Evolutionary conservation across 1,140 invertebrate species (phyloP).

Genomic region (Orchesella cincta): DNA sequence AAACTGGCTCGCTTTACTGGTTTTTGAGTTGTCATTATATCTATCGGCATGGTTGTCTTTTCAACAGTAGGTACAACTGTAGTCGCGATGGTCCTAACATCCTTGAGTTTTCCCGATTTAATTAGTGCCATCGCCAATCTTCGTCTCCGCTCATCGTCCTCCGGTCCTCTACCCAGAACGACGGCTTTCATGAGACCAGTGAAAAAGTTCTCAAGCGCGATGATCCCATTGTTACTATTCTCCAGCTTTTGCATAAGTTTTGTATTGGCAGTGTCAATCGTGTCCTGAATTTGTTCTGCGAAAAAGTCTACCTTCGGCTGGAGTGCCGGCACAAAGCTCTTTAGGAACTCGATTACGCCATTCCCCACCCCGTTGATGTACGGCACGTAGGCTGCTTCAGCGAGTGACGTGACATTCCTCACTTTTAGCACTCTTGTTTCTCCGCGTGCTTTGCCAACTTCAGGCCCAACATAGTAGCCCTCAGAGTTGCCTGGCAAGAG

Average conservation of each 20-base stretch:
- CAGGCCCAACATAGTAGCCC: constrained; percentile 13
- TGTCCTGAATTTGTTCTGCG: constrained; percentile 13
- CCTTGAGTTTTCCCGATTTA: neutral
- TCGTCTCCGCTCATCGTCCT: neutral
- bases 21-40: neutral
- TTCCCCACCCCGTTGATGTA: neutral
- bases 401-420: neutral
- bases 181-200: constrained; percentile 12
- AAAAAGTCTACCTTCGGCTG: constrained; percentile 22
- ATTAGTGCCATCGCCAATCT: neutral
- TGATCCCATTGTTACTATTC: constrained; percentile 19
- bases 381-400: constrained; percentile 11
- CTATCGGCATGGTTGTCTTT: neutral
- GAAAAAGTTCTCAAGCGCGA: constrained; percentile 8
- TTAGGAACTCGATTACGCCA: neutral
- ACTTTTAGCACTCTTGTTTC: constrained; percentile 6
- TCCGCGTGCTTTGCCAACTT: neutral
- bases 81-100: neutral
- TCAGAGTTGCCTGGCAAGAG: neutral
- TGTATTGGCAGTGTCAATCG: neutral
- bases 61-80: neutral
- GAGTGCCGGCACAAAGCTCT: neutral
- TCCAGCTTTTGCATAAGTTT: constrained; percentile 23
- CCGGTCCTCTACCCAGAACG: constrained; percentile 3
- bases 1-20: neutral